phyloP scores from a whole-genome alignment of 2,888 invertebrate species.

The Eucriotettix oculatus region DNA sequence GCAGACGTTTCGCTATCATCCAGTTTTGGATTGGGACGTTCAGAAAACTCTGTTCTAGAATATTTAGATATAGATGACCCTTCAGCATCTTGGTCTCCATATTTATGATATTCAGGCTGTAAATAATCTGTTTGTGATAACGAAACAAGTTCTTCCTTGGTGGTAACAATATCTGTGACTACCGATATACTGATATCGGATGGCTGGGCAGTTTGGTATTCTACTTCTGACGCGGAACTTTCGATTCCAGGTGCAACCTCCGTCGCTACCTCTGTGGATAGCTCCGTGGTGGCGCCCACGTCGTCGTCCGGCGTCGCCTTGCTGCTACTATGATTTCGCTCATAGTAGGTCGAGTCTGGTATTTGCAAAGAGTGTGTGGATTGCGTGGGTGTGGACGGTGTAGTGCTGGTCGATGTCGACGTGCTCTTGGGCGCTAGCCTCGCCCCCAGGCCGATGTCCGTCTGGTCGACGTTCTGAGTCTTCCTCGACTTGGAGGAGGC shows the following conservation, averaged over 20 bases:
- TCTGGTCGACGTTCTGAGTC: background rate
- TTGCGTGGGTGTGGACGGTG: background rate
- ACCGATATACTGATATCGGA: background rate
- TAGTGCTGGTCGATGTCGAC: background rate
- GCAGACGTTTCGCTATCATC: background rate
- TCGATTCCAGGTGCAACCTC: background rate
- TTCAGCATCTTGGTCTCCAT: no score
- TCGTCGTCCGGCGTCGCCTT: background rate
- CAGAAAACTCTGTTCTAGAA: no score
- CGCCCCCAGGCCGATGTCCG: background rate
- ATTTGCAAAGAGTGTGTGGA: background rate
- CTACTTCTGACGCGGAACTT: background rate
- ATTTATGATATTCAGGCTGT: no score
- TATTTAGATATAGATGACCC: no score
- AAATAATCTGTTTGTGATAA: background rate
- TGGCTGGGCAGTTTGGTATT: background rate
- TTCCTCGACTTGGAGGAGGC: background rate
- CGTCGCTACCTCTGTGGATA: background rate
- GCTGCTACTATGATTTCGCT: background rate
- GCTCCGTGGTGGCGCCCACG: background rate
- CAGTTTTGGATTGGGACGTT: no score
- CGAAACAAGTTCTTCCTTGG: background rate
- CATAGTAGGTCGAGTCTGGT: background rate
- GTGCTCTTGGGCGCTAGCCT: background rate
- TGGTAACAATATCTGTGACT: background rate